These are phyloP conservation scores for Tetraneura akinire DNA, from an alignment of 1,140 invertebrate genomes.

Conservation along the genomic window DNA sequence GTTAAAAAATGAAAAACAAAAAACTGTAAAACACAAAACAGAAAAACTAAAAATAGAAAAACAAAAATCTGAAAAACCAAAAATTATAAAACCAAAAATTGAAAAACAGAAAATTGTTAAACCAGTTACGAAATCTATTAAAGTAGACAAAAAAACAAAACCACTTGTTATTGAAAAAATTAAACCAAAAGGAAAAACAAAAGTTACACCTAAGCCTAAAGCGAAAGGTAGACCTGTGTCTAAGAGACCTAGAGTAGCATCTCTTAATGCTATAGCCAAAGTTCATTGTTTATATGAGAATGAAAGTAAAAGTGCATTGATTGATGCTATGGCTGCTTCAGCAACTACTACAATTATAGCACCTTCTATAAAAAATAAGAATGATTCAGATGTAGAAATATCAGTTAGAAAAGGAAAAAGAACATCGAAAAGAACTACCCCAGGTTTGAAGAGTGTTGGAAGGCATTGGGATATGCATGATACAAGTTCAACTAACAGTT, in stretches of 20 bases:
- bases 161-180: slow-evolving; percentile 21
- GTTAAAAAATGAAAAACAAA: slow-evolving; percentile 1
- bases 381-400: slow-evolving; percentile 58
- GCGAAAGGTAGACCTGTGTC: slow-evolving; percentile 63
- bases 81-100: neutral
- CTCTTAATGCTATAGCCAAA: slow-evolving; percentile 86
- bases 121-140: neutral
- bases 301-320: slow-evolving; percentile 63
- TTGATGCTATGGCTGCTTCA: slow-evolving; percentile 44
- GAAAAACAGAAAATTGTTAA: slow-evolving; percentile 4
- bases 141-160: slow-evolving; percentile 44
- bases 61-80: slow-evolving; percentile 8
- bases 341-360: neutral
- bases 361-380: slow-evolving; percentile 53
- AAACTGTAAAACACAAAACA: slow-evolving; percentile 20
- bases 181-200: slow-evolving; percentile 18
- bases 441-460: slow-evolving; percentile 73
- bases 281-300: slow-evolving; percentile 90
- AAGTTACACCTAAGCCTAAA: slow-evolving; percentile 4
- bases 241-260: slow-evolving; percentile 81
- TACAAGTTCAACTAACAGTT: slow-evolving; percentile 63
- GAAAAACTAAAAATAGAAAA: slow-evolving; percentile 38
- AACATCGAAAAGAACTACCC: slow-evolving; percentile 70
- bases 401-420: slow-evolving; percentile 56
- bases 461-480: slow-evolving; percentile 80